Evolutionary conservation across 2,888 invertebrate species (phyloP).

Genomic region (Pristionchus arcanus): DNA sequence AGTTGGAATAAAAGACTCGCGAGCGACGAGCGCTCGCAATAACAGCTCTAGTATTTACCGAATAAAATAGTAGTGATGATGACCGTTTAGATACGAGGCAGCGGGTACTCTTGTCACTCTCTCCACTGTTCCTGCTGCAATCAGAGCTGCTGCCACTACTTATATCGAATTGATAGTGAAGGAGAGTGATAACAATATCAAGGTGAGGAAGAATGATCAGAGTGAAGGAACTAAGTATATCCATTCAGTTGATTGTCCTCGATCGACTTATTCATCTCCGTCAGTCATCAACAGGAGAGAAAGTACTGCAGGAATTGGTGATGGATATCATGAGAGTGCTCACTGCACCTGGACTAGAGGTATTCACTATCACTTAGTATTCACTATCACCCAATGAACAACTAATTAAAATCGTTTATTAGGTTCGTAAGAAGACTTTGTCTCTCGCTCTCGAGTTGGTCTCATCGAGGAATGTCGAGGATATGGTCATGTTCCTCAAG

Average conservation of each 20-base stretch:
- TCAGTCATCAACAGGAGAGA: conserved; percentile 80
- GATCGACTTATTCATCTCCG: conserved; percentile 93
- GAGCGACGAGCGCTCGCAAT: too few relatives aligned
- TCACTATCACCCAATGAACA: neutral
- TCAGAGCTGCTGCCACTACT: conserved; percentile 96
- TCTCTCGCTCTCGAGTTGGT: conserved; percentile 92
- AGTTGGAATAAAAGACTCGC: too few relatives aligned
- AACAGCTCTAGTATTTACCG: neutral
- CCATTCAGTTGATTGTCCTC: conserved; percentile 88
- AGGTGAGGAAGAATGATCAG: conserved; percentile 80
- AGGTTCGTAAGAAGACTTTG: conserved; percentile 87
- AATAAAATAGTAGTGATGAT: neutral
- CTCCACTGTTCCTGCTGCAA: conserved; percentile 97
- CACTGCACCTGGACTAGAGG: conserved; percentile 92
- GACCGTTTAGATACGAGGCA: conserved; percentile 87
- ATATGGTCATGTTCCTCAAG: conserved; percentile 82
- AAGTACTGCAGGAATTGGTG: conserved; percentile 86
- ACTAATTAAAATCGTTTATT: neutral
- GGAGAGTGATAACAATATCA: conserved; percentile 99
- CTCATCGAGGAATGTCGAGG: conserved; percentile 93
- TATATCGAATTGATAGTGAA: conserved; percentile 99
- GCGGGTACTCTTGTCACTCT: conserved; percentile 97
- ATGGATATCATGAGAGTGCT: conserved; percentile 98
- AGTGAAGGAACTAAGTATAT: too few relatives aligned
- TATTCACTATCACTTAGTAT: neutral